Evolutionary conservation across 2,888 invertebrate species (phyloP), one percentile per base, ranked within the genome.

Genomic region (Lobophora halterata): DNA sequence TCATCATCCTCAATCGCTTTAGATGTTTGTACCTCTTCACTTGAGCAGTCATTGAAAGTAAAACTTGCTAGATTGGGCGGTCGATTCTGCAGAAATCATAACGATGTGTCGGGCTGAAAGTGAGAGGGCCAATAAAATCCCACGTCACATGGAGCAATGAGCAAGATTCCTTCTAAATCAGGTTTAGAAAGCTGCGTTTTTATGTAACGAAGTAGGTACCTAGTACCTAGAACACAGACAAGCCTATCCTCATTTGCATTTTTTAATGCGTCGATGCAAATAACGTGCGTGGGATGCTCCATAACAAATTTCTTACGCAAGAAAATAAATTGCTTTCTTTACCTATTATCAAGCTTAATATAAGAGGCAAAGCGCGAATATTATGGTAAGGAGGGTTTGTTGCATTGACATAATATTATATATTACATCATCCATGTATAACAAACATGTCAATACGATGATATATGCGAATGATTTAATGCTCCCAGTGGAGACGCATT

Each of bases 41-140:
- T 46, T 46, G 54, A 61, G 61, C 52, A 57, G 60, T 47, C 52
- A 53, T 65, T 51, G 67, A 83, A 83, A 85, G 85, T 85, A 83
- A 85, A 81, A 85, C 83, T 82, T 65, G 79, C 74, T 61, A 49
- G 71, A 71, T 82, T 81, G 73, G 78, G 73, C 71, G 62, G 61
- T 52, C 62, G 51, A 61, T 58, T 46, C 61, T 62, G 65, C 71
- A 63, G 66, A 69, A 67, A 70, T 71, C 68, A 74, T 77, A 34
- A 35, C 58, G 59, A 60, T 61, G 61, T 63, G 54, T 67, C 65
- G 64, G 34, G 36, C 43, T 37, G 78, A 81, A 82, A 82, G 81
- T 80, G 80, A 82, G 79, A 80, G 81, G 77, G 67, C 51, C 52
- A 60, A 28, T 37, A 51, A 34, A 49, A 32, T 25, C 19, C 42